Percentiles rank a stretch among this genome's conserved stretches.
Evolutionary conservation across 2,888 invertebrate species (phyloP).

Genomic region (Dicyrtomina minuta): DNA sequence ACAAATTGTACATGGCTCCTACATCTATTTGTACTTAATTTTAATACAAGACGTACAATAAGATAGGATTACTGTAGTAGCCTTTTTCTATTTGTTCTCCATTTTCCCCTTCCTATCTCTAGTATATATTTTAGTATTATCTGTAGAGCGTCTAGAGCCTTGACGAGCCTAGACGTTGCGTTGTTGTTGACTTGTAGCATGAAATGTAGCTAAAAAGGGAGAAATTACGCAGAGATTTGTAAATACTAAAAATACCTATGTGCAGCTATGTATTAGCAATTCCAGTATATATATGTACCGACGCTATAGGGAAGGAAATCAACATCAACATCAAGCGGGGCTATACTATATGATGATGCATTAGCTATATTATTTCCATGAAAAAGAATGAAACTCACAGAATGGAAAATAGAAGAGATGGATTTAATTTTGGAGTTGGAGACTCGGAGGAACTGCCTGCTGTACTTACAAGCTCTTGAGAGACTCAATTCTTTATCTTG

Average conservation of each 20-base stretch:
- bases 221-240: not conserved
- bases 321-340: not conserved
- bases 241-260: not conserved
- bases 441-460: not conserved
- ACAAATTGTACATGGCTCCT: too few species aligned
- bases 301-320: not conserved
- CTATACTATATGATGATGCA: too few species aligned
- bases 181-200: too few species aligned
- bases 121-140: too few species aligned
- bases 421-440: not conserved
- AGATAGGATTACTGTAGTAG: too few species aligned
- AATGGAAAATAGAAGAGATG: not conserved
- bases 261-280: not conserved
- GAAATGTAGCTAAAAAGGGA: too few species aligned
- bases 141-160: too few species aligned
- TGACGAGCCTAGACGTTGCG: too few species aligned
- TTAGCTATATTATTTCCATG: not conserved
- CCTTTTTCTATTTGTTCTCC: too few species aligned
- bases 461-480: conserved; percentile 14
- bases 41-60: too few species aligned
- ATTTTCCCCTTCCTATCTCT: too few species aligned
- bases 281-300: not conserved
- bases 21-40: too few species aligned
- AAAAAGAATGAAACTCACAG: not conserved
- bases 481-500: conserved; percentile 31